Percentiles rank a stretch among this genome's conserved stretches.
Conservation (phyloP, 2,888 invertebrate genomes). For the Rugalucina vietnamica region DNA sequence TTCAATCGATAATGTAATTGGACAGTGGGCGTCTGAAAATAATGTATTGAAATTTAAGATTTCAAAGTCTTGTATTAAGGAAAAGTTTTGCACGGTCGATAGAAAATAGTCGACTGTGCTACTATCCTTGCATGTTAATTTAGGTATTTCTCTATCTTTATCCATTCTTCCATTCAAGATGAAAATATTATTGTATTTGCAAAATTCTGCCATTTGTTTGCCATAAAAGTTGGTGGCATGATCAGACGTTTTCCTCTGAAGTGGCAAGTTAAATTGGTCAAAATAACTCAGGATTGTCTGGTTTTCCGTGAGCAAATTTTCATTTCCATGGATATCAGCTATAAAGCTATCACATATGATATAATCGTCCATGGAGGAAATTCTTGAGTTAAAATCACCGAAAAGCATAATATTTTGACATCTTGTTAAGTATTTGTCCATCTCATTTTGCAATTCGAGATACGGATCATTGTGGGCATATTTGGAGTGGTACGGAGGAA, state of each 20-base stretch:
- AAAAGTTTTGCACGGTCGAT: neutral
- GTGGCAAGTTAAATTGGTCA: neutral
- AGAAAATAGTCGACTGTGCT: slow-evolving; percentile 20
- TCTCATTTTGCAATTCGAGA: slow-evolving; percentile 12
- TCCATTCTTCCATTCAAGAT: slow-evolving; percentile 7
- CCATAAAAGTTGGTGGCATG: neutral
- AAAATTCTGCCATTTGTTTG: neutral
- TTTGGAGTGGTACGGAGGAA: neutral
- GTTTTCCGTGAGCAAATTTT: neutral
- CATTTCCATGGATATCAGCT: neutral
- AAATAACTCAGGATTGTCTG: neutral
- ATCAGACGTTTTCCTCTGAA: neutral
- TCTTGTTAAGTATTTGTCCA: neutral
- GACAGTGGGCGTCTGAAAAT: neutral
- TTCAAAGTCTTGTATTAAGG: neutral
- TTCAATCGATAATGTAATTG: neutral
- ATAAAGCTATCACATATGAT: neutral
- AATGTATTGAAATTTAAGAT: neutral
- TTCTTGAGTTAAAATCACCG: slow-evolving; percentile 18
- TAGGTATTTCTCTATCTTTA: neutral
- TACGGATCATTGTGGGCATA: slow-evolving; percentile 11
- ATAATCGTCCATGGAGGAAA: neutral
- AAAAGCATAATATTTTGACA: neutral
- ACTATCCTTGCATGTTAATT: neutral
- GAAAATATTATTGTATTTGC: neutral